phyloP scores from a whole-genome alignment of 2,888 invertebrate species.

The Teleogryllus oceanicus region DNA sequence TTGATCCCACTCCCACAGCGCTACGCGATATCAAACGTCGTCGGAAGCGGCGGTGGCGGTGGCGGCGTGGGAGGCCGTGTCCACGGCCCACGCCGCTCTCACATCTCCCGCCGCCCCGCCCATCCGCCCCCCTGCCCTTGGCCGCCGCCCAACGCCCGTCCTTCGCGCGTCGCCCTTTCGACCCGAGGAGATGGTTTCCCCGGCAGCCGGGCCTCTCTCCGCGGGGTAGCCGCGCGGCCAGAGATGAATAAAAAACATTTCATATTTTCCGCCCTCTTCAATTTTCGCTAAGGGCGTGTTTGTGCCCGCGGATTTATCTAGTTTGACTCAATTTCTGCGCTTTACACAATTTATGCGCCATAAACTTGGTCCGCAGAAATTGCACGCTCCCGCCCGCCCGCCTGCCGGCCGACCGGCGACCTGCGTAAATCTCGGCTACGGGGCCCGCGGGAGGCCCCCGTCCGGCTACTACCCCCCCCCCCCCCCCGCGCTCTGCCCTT shows the following conservation, averaged over 20 bases:
- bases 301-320: constrained; percentile 18
- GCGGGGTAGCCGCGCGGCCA: not conserved
- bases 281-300: constrained; percentile 18
- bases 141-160: too few relatives aligned
- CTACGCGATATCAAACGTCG: too few relatives aligned
- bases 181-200: too few relatives aligned
- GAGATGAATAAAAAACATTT: constrained; percentile 5
- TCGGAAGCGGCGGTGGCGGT: too few relatives aligned
- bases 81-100: too few relatives aligned
- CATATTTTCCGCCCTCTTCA: constrained; percentile 18
- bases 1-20: too few relatives aligned
- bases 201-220: too few relatives aligned
- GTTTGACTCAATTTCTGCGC: constrained; percentile 18
- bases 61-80: too few relatives aligned
- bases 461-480: not conserved
- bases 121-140: too few relatives aligned
- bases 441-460: not conserved
- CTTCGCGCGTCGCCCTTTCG: too few relatives aligned
- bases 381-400: not conserved
- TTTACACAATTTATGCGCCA: constrained; percentile 11
- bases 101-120: too few relatives aligned
- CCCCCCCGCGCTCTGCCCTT: too few relatives aligned
- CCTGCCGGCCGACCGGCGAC: not conserved
- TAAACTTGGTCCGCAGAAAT: not conserved
- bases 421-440: not conserved